Base-by-base conservation (phyloP, 2,797 vertebrate species). In the Clarias laeviceps region DNA sequence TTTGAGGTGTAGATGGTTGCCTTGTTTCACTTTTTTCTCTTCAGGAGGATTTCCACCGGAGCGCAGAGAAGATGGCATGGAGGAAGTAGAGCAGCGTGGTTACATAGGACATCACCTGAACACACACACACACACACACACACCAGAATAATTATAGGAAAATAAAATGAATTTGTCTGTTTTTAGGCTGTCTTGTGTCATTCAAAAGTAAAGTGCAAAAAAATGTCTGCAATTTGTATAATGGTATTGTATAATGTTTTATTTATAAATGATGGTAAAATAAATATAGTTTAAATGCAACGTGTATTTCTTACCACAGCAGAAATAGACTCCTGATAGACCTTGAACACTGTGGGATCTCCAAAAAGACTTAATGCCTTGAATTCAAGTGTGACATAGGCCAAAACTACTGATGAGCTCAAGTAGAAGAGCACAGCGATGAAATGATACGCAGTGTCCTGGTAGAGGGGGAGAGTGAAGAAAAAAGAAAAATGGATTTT, bases 31-130 rank as follows among this genome's bases (percentile, higher is more conserved):
- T 20, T 34, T 78, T 32, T 57, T 22, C 17, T 27, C 79, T 90
- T 92, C 88, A 94, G 69, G 89, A 88, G 11, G 88, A 93, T 83
- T 88, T 94, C 93, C 94, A 95, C 87, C 94, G 88, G 34, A 92
- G 90, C 61, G 91, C 92, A 2, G 94, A 95, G 87, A 95, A 91
- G 86, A 95, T 89, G 82, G 93, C 74, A 1, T 95, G 94, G 15
- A 94, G 5, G 84, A 93, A 92, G 90, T 95, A 95, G 78, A 94
- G 88, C 27, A 95, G 90, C 5, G 93, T 94, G 82, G 92, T 90
- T 27, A 92, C 0, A 1, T 83, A 91, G 12, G 92, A 93, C 93
- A 95, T 94, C 77, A 95, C 94, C 94, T 95, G 80, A 50, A 76
- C 7, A 61, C 40, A 84, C 34, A 37, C 59, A 37, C 34, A 64